A percentile compares a stretch with the other conserved stretches of the same genome.
Evolutionary conservation across 2,113 vertebrate species (phyloP).

Genomic region (Colinus virginianus): DNA sequence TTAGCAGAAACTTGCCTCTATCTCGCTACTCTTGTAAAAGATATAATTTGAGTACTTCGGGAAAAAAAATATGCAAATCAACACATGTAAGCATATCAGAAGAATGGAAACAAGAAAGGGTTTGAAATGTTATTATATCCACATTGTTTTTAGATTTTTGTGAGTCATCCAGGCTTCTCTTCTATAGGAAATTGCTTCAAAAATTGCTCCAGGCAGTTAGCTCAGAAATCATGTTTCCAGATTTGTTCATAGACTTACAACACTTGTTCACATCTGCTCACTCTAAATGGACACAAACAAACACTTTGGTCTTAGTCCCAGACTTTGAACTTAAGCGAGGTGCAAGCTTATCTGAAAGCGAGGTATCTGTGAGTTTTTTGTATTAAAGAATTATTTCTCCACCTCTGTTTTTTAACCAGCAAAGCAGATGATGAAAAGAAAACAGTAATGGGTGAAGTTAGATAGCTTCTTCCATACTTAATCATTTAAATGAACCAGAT

Average conservation of each 20-base stretch:
- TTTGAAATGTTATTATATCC: constrained; percentile 36
- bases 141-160: constrained; percentile 51
- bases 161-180: constrained; percentile 57
- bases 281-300: neutral
- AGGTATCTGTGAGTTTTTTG: neutral
- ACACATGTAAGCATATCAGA: neutral
- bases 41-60: constrained; percentile 34
- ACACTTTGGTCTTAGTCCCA: neutral
- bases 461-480: neutral
- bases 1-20: neutral
- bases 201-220: constrained; percentile 57
- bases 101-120: constrained; percentile 21
- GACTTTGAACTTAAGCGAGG: neutral
- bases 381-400: neutral
- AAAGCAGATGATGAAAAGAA: neutral
- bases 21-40: constrained; percentile 12
- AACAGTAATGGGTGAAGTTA: neutral
- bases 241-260: neutral
- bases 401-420: neutral
- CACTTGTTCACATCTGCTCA: neutral
- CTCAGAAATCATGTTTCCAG: constrained; percentile 41
- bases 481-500: neutral
- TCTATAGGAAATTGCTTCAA: constrained; percentile 67
- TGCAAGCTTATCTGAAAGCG: neutral
- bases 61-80: constrained; percentile 33